Evolutionary conservation across 2,888 invertebrate species (phyloP).

Genomic region (Candidula unifasciata): DNA sequence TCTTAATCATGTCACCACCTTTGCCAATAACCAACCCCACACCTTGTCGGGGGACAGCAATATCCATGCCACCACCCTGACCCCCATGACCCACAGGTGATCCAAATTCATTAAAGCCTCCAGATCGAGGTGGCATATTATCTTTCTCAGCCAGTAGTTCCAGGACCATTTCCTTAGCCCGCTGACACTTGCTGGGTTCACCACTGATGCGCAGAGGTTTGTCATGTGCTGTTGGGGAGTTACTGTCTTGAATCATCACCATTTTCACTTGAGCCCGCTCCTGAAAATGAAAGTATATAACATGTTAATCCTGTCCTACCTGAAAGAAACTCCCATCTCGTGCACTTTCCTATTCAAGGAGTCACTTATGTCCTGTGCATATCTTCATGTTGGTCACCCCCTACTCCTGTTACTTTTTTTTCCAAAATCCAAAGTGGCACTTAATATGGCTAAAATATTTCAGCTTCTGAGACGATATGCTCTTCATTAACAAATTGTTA

Average conservation of each 20-base stretch:
- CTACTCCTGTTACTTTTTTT: too few species aligned
- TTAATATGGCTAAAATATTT: too few species aligned
- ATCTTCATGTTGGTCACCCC: too few species aligned
- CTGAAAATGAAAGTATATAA: slow-evolving; percentile 56
- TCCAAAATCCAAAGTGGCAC: too few species aligned
- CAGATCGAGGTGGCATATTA: slow-evolving; percentile 68
- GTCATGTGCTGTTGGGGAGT: slow-evolving; percentile 89
- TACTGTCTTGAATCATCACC: slow-evolving; percentile 98
- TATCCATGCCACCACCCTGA: slow-evolving; percentile 60
- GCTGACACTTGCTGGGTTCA: slow-evolving; percentile 80
- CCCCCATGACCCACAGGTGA: slow-evolving; percentile 50
- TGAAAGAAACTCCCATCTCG: too few species aligned
- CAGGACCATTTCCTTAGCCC: slow-evolving; percentile 85
- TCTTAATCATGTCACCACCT: slow-evolving; percentile 98
- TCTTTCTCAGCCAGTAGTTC: slow-evolving; percentile 95
- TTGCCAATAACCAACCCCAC: slow-evolving; percentile 99
- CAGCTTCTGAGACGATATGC: too few species aligned
- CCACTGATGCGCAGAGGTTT: slow-evolving; percentile 97
- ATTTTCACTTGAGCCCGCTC: slow-evolving; percentile 92
- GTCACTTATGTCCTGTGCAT: too few species aligned
- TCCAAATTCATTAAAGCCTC: slow-evolving; percentile 57
- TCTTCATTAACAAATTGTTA: too few species aligned
- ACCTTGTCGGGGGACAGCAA: slow-evolving; percentile 89
- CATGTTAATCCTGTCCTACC: too few species aligned
- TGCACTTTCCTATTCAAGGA: too few species aligned